Percentiles rank a stretch among this genome's conserved stretches.
Evolutionary conservation across 2,797 vertebrate genomes (phyloP).

Genomic region (Kryptopterus vitreolus): DNA sequence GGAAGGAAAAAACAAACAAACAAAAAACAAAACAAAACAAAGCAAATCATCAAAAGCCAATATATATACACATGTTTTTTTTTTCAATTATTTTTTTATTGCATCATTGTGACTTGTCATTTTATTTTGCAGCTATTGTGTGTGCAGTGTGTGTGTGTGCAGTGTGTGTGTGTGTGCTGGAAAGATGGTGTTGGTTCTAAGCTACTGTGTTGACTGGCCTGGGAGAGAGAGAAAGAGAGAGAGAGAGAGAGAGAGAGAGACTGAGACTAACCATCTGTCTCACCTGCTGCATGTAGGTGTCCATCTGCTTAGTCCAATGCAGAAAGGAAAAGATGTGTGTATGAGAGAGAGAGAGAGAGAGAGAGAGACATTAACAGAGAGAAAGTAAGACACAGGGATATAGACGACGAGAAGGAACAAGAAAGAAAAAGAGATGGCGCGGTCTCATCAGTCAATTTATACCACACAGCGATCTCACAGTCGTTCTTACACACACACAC

Average conservation of each 20-base stretch:
- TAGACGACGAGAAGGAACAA: neutral
- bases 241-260: constrained; percentile 24
- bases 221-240: constrained; percentile 27
- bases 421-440: neutral
- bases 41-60: constrained; percentile 59
- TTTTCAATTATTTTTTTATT: neutral
- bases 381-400: neutral
- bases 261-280: constrained; percentile 78
- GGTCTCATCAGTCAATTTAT: neutral
- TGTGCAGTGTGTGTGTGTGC: constrained; percentile 23
- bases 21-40: too few relatives aligned
- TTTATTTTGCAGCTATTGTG: constrained; percentile 22
- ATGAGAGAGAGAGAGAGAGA: constrained; percentile 44
- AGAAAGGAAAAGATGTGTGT: constrained; percentile 70
- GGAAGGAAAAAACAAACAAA: constrained; percentile 54
- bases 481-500: neutral
- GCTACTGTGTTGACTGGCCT: neutral
- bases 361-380: neutral
- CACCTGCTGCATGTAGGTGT: constrained; percentile 85
- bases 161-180: constrained; percentile 9
- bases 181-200: constrained; percentile 21
- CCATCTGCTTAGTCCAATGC: constrained; percentile 83
- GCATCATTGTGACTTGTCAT: constrained; percentile 8
- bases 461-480: neutral
- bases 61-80: constrained; percentile 25